Base-by-base conservation (phyloP, 2,888 invertebrate species). In the Orchesellides sinensis region DNA sequence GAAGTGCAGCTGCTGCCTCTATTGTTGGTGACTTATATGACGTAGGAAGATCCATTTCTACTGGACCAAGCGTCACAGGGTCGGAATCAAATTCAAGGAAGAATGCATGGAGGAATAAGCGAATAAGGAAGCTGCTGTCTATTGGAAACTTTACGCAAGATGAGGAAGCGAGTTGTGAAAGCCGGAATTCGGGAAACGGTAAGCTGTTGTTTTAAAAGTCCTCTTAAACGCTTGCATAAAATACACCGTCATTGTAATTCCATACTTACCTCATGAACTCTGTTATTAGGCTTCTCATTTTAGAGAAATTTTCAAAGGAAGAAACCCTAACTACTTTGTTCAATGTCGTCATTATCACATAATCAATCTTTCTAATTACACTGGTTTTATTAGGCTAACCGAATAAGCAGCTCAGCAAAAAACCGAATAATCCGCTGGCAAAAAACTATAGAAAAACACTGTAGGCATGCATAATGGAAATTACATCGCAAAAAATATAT, bases 151-250 rank as follows among this genome's bases (percentile, higher is more conserved):
- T 63, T 6, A 52, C 74, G 21, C 61, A 40, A 40, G 72, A 73
- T 17, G 73, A 74, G 35, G 68, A 74, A 21, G 14, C n/a, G 4
- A 49, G 54, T 21, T n/a, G 27, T 17, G 21, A 47, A 17, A 80
- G 75, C 72, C 80, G 61, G 17, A 54, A 80, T 29, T 72, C 84
- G 10, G 79, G 80, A 52, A 84, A 80, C 59, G 83, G 83, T 80
- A 83, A 75, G 75, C 32, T 23, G 5, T 8, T 21, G 5, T 56
- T 19, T 23, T 56, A 56, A 14, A 21, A 2, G 19, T 21, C 1
- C 19, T 56, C 23, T 1, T 19, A 25, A 5, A 56, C 35, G 25
- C 21, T 45, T 25, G 23, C 2, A 52, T 8, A 2, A 52, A 17
- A 17, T 52, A 40, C 4, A 4, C 14, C 49, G 14, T 52, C 4